phyloP scores from a whole-genome alignment of 2,888 invertebrate species.

The Bombylius discolor region DNA sequence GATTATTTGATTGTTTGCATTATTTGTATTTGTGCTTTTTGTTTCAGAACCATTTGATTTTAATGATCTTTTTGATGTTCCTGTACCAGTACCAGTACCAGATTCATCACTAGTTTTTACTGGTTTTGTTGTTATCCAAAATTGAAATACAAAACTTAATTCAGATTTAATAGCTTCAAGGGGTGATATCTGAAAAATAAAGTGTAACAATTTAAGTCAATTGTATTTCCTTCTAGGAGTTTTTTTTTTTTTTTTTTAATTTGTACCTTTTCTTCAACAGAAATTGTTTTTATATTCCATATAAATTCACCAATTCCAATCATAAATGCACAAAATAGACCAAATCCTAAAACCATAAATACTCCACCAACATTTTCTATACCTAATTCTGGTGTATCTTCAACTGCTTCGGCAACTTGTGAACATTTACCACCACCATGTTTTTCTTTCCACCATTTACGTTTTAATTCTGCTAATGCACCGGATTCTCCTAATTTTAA shows the following conservation, averaged over 20 bases:
- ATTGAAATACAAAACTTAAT: constrained; percentile 54
- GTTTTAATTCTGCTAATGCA: constrained; percentile 63
- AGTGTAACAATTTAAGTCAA: constrained; percentile 7
- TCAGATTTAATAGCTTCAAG: constrained; percentile 57
- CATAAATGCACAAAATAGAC: constrained; percentile 54
- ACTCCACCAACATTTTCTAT: constrained; percentile 75
- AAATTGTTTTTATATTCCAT: constrained; percentile 66
- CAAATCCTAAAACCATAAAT: constrained; percentile 69
- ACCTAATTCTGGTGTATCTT: constrained; percentile 31
- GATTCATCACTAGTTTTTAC: constrained; percentile 34
- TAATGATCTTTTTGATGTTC: constrained; percentile 22
- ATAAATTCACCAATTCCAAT: constrained; percentile 74
- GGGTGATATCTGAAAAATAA: constrained; percentile 45
- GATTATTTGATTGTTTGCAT: not conserved
- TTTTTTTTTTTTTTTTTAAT: no score
- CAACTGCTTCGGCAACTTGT: constrained; percentile 17
- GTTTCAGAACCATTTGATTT: constrained; percentile 13
- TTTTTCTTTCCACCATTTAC: constrained; percentile 82
- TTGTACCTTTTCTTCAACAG: constrained; percentile 62
- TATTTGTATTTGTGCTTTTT: not conserved
- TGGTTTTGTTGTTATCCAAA: constrained; percentile 61
- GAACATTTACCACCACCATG: constrained; percentile 37
- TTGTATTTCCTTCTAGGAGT: not conserved
- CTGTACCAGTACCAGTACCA: not conserved
- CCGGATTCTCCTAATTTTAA: constrained; percentile 84